These are phyloP conservation scores for Gasterosteus nipponicus DNA, from an alignment of 2,113 vertebrate genomes.

Conservation along the genomic window DNA sequence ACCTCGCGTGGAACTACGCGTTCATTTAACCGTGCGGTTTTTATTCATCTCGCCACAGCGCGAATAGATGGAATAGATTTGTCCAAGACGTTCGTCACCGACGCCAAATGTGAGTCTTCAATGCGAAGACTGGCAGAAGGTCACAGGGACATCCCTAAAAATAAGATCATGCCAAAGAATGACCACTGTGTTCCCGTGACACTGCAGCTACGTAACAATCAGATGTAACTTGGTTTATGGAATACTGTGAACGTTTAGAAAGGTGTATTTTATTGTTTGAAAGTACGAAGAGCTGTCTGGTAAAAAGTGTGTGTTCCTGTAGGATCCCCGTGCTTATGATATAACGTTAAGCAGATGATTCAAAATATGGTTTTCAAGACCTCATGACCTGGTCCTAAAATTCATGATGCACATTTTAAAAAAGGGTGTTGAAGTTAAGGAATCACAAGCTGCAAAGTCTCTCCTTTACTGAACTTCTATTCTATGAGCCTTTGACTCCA, in stretches of 20 bases:
- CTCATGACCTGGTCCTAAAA: neutral
- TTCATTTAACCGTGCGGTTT: neutral
- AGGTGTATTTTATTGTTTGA: neutral
- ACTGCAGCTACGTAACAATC: constrained; percentile 28
- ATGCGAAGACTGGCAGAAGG: constrained; percentile 41
- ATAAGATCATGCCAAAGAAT: constrained; percentile 43
- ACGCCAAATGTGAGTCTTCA: constrained; percentile 10
- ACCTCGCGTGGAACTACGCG: fast-evolving
- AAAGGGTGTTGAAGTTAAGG: constrained; percentile 2
- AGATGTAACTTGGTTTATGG: neutral
- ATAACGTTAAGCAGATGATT: neutral
- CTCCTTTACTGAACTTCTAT: neutral
- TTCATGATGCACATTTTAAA: neutral
- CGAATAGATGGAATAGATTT: constrained; percentile 31
- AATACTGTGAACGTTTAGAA: constrained; percentile 7
- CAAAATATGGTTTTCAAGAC: neutral
- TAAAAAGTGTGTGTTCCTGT: neutral
- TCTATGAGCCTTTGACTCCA: neutral
- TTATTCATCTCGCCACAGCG: neutral
- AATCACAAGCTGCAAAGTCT: neutral
- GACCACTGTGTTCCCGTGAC: constrained; percentile 27
- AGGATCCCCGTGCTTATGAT: neutral
- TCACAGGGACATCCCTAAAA: constrained; percentile 49
- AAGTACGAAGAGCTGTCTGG: neutral
- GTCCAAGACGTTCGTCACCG: constrained; percentile 45